Percentiles rank a stretch among this genome's conserved stretches.
These are phyloP conservation scores for Molothrus aeneus DNA, from an alignment of 2,797 vertebrate genomes.

Conservation along the genomic window DNA sequence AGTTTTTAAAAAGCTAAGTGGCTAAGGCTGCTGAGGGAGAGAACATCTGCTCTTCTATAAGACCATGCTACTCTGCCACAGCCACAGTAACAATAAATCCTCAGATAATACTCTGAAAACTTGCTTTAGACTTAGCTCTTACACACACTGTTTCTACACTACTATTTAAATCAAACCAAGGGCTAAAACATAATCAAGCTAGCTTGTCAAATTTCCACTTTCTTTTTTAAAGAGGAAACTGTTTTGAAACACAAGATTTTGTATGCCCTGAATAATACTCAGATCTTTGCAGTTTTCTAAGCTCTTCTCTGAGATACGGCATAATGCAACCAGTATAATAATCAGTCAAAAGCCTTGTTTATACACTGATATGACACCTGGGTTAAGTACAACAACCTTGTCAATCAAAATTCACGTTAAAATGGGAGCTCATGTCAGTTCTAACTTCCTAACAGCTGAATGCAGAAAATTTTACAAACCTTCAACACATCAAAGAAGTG, in stretches of 20 bases:
- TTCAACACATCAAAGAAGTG: neutral
- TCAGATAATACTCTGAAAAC: neutral
- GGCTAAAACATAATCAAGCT: neutral
- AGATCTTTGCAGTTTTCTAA: neutral
- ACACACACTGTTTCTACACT: neutral
- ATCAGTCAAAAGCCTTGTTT: neutral
- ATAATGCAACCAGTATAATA: neutral
- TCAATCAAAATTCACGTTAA: conserved; percentile 14
- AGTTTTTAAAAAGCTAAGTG: neutral
- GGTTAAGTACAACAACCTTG: neutral
- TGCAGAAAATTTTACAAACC: neutral
- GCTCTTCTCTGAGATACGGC: neutral
- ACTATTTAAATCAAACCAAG: neutral
- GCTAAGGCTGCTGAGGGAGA: neutral
- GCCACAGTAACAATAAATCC: neutral
- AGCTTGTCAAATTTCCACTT: neutral
- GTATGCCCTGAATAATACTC: neutral
- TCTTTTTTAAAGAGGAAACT: neutral
- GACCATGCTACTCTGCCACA: neutral
- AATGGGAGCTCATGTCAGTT: neutral
- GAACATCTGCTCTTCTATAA: neutral
- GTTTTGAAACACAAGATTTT: neutral
- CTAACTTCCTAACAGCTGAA: neutral
- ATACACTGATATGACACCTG: neutral
- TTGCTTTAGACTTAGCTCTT: neutral